A percentile compares a stretch with the other conserved stretches of the same genome.
Conservation (phyloP, 2,888 invertebrate species). For the Eustalomyia histrio region DNA sequence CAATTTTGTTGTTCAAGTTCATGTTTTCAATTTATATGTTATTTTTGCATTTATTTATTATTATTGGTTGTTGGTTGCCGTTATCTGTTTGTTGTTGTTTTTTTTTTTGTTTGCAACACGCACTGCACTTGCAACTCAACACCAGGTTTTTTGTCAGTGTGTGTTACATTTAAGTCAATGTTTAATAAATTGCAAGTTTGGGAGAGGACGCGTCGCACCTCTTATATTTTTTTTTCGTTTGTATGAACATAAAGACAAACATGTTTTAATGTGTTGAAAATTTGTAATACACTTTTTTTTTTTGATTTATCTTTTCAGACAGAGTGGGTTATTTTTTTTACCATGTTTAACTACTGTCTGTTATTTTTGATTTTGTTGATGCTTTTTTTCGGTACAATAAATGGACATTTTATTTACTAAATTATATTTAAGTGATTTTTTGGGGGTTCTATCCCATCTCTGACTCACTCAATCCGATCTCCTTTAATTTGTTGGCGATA, state of each 20-base stretch:
- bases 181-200: background rate
- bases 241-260: slow-evolving; percentile 8
- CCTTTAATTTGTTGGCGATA: too few species aligned
- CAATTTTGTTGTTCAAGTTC: slow-evolving; percentile 67
- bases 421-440: background rate
- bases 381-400: background rate
- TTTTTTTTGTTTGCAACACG: background rate
- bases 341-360: background rate
- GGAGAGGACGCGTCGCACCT: slow-evolving; percentile 13
- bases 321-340: background rate
- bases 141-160: background rate
- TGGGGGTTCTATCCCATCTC: too few species aligned
- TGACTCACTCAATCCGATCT: too few species aligned
- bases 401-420: background rate
- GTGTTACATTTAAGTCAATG: slow-evolving; percentile 23
- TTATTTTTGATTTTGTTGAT: background rate
- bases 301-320: background rate
- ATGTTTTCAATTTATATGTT: slow-evolving; percentile 64
- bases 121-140: background rate
- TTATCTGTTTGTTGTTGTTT: background rate
- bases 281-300: background rate
- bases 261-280: slow-evolving; percentile 36
- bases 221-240: background rate
- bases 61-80: slow-evolving; percentile 29
- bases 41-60: slow-evolving; percentile 58